Conservation (phyloP, 1,140 invertebrate genomes). For the Orchestia grillus region DNA sequence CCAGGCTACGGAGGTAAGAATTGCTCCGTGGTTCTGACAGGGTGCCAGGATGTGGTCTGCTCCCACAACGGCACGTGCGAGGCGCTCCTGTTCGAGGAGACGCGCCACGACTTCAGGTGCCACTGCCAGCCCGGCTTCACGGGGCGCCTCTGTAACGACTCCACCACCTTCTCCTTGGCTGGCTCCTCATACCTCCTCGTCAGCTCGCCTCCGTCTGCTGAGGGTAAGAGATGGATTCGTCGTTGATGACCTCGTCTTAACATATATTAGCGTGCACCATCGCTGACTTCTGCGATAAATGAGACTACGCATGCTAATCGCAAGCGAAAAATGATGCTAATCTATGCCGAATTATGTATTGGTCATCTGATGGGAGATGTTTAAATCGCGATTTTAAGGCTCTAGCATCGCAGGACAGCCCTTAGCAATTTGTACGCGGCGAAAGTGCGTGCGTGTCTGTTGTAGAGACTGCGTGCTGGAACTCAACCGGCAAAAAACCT, state of each 20-base stretch:
- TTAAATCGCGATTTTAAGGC: not conserved
- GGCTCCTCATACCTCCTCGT: conserved; percentile 82
- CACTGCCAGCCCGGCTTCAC: conserved; percentile 85
- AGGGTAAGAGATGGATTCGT: not conserved
- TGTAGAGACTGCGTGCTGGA: not conserved
- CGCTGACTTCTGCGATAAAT: not conserved
- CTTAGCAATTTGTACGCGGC: not conserved
- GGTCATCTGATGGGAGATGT: not conserved
- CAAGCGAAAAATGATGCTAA: not conserved
- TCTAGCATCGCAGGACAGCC: not conserved
- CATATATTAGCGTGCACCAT: not conserved
- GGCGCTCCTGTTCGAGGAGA: conserved; percentile 84
- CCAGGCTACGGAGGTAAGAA: conserved; percentile 88
- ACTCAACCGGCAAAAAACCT: not conserved
- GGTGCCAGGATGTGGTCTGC: conserved; percentile 82
- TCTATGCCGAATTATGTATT: not conserved
- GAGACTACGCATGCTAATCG: not conserved
- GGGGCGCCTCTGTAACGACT: conserved; percentile 82
- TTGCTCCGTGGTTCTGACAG: conserved; percentile 85
- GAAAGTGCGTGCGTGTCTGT: not conserved
- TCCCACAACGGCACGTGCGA: conserved; percentile 86
- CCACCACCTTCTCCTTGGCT: conserved; percentile 89
- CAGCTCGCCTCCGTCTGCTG: conserved; percentile 74
- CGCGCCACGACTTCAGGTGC: conserved; percentile 87
- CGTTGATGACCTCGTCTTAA: not conserved